phyloP scores from a whole-genome alignment of 2,113 vertebrate genomes.

The Petrocephalus microphthalmus region DNA sequence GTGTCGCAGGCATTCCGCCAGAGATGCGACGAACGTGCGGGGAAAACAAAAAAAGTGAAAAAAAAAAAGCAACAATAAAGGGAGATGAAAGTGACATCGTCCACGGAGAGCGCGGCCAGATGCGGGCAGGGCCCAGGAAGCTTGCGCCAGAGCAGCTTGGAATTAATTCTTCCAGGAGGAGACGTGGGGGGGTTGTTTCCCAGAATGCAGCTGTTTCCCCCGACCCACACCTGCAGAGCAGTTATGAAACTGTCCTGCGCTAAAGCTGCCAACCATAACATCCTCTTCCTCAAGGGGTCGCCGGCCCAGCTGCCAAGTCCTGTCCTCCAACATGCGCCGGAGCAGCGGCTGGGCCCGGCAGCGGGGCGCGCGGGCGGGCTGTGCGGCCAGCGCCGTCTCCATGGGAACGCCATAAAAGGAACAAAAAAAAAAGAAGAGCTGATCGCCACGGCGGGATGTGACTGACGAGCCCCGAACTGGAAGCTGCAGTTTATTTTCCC shows the following conservation, averaged over 20 bases:
- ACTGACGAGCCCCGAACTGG: conserved; percentile 3
- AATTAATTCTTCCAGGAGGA: conserved; percentile 18
- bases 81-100: conserved; percentile 13
- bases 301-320: conserved; percentile 9
- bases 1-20: not conserved
- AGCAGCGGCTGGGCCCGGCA: not conserved
- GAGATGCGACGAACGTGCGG: not conserved
- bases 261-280: conserved; percentile 27
- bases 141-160: conserved; percentile 3
- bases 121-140: not conserved
- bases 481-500: conserved; percentile 12
- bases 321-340: not conserved
- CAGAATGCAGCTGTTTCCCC: conserved; percentile 21
- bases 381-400: not conserved
- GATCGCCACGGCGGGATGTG: not conserved
- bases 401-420: conserved; percentile 1
- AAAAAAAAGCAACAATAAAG: not conserved
- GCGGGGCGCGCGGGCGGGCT: not conserved
- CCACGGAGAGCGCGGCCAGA: not conserved
- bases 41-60: not conserved
- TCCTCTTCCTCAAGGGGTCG: conserved; percentile 23
- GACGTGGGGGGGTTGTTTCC: conserved; percentile 7
- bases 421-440: not conserved
- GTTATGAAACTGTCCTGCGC: conserved; percentile 18
- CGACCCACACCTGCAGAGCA: conserved; percentile 11